Percentiles rank a stretch among this genome's conserved stretches.
Conservation (phyloP, 2,888 invertebrate genomes). For the Zhengitettix transpicula region DNA sequence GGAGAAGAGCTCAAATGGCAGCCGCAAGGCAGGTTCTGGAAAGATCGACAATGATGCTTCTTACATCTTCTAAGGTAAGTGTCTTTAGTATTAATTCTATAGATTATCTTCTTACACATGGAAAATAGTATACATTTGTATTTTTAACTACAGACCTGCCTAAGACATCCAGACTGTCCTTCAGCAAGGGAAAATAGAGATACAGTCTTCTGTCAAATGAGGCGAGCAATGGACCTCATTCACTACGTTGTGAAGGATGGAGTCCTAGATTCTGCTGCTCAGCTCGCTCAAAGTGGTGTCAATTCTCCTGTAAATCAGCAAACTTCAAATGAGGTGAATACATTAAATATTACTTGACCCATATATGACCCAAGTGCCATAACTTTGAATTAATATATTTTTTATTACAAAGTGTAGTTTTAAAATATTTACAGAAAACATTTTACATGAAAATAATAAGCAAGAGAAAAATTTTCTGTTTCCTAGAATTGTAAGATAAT, state of each 20-base stretch:
- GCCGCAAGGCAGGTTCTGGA: conserved; percentile 90
- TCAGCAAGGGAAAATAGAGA: conserved; percentile 90
- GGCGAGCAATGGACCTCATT: conserved; percentile 91
- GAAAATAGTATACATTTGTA: neutral
- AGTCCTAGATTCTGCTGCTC: conserved; percentile 41
- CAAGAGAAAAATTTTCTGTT: too few species aligned
- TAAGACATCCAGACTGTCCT: conserved; percentile 86
- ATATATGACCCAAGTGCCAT: too few species aligned
- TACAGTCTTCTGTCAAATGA: conserved; percentile 95
- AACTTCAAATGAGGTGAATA: conserved; percentile 14
- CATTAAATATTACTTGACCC: too few species aligned
- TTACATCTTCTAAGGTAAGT: conserved; percentile 85
- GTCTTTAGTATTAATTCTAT: neutral
- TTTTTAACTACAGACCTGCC: conserved; percentile 48
- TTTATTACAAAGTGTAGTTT: too few species aligned
- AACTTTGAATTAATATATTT: too few species aligned
- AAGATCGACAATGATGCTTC: conserved; percentile 88
- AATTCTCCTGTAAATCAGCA: conserved; percentile 17
- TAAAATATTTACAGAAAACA: too few species aligned
- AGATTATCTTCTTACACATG: neutral
- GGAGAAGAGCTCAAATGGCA: conserved; percentile 88
- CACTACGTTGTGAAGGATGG: conserved; percentile 96
- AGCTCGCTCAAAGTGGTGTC: conserved; percentile 11
- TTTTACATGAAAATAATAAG: too few species aligned
- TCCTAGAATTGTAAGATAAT: too few species aligned